Evolutionary conservation across 2,888 invertebrate genomes (phyloP), one percentile per base, ranked within the genome.

Genomic region (Argyresthia albistria): DNA sequence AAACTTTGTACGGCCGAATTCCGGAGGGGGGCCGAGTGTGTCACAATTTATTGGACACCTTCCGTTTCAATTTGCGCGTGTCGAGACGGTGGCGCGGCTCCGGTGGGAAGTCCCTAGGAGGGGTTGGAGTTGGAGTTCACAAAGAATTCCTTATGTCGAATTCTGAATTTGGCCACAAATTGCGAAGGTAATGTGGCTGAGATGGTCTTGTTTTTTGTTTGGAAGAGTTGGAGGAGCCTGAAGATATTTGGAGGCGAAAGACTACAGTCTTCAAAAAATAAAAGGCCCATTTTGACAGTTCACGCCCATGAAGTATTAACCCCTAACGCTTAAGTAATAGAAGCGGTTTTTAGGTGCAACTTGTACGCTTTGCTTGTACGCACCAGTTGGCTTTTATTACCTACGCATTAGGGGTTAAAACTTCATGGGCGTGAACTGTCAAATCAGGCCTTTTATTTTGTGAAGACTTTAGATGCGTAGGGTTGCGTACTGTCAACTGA

Each of bases 11-110:
- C 65, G 55, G 53, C 66, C 62, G 62, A 73, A 80, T 78, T 71
- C 76, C 71, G 62, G 60, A 56, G 66, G 37, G 50, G 45, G 50
- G 37, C 14, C 10, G 47, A 65, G 68, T 65, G 69, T 57, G 65
- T 43, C 25, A 46, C 66, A 80, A 78, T 82, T 81, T 80, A 80
- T 79, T 73, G 68, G 75, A 73, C 78, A 80, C 78, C 80, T 80
- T 80, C 73, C 72, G 79, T 80, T 82, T 81, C 81, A 81, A 81
- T 82, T 81, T 80, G 77, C 67, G 66, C 36, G 14, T 48, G 48
- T 39, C 48, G 48, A 64, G 64, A 66, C 69, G 69, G 72, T 70
- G 69, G 70, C 65, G 71, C 69, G 71, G 66, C 67, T 72, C 65
- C 61, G 55, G 53, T 53, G 63, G 64, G 65, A 61, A 57, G 54